phyloP scores from a whole-genome alignment of 2,888 invertebrate species.

The Cheilosia vulpina region DNA sequence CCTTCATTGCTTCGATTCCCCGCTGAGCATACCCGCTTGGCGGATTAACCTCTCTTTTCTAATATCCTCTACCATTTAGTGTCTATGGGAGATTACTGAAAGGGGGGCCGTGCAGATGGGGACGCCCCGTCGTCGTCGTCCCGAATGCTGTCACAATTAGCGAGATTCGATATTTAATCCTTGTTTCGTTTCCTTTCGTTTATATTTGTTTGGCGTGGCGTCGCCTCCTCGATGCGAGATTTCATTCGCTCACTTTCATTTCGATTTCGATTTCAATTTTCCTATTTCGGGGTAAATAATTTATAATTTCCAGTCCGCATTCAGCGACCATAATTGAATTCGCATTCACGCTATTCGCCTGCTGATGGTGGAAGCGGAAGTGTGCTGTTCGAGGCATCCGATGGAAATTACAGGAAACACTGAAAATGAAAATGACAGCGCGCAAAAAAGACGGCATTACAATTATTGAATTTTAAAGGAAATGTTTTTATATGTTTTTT shows the following conservation, averaged over 20 bases:
- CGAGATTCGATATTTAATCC: constrained; percentile 65
- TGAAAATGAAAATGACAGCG: constrained; percentile 67
- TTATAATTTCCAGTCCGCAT: constrained; percentile 70
- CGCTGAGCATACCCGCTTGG: constrained; percentile 21
- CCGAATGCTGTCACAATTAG: constrained; percentile 26
- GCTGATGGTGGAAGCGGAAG: constrained; percentile 56
- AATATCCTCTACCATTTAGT: constrained; percentile 51
- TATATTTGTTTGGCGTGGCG: background rate
- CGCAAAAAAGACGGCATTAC: constrained; percentile 39
- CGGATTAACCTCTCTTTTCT: constrained; percentile 33
- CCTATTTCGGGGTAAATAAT: constrained; percentile 64
- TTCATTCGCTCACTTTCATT: constrained; percentile 61
- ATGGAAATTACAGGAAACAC: constrained; percentile 72
- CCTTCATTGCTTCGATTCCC: constrained; percentile 20
- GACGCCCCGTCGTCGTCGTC: background rate
- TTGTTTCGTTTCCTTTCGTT: constrained; percentile 55
- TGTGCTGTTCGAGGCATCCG: constrained; percentile 69
- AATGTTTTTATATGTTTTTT: constrained; percentile 9
- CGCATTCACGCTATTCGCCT: constrained; percentile 51
- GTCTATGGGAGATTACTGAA: constrained; percentile 11
- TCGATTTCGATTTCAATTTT: constrained; percentile 70
- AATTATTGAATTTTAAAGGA: constrained; percentile 42
- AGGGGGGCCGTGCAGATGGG: background rate
- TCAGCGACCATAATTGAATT: constrained; percentile 72
- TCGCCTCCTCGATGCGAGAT: constrained; percentile 15